Base-by-base conservation (phyloP, 2,113 vertebrate species). In the Euleptes europaea region DNA sequence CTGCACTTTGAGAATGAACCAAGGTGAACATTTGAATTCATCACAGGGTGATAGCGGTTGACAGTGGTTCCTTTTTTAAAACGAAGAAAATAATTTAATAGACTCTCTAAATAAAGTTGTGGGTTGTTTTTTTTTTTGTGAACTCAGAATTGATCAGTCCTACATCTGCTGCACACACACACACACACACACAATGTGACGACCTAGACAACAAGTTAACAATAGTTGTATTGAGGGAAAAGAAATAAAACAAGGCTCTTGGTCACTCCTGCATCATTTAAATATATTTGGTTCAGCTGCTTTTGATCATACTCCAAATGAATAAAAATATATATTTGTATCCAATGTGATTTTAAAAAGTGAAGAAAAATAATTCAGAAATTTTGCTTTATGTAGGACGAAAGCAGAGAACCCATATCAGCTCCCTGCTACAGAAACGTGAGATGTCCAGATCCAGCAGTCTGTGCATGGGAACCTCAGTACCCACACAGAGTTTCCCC, bases 231-330 rank as follows among this genome's bases (percentile, higher is more conserved):
- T 86, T 73, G 26, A 33, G 12, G 66, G n/a, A 40, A 21, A 49
- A 85, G 60, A 40, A 54, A 69, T 17, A 90, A 73, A 4, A 6
- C 51, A 78, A 67, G 13, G 57, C n/a, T 69, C 35, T 54, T 66
- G 28, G 57, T 4, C 2, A 10, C 38, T 63, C 51, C 77, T 83
- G n/a, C 54, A 70, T 65, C 17, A 10, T 72, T 85, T 82, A 1
- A 86, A 38, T 26, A 21, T 78, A 83, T 86, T 73, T 81, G 47
- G 49, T 85, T 90, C 63, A 10, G 0, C 74, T 82, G 54, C 65
- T 38, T 54, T 69, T 35, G 73, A 83, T 5, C 15, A 49, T 57
- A 51, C 33, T 89, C 74, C 66, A 44, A 84, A 75, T 19, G 72
- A 49, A 49, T 81, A 47, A 35, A 78, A 82, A 54, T 60, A 5